phyloP scores from a whole-genome alignment of 2,113 vertebrate species.

The Hemicordylus capensis region DNA sequence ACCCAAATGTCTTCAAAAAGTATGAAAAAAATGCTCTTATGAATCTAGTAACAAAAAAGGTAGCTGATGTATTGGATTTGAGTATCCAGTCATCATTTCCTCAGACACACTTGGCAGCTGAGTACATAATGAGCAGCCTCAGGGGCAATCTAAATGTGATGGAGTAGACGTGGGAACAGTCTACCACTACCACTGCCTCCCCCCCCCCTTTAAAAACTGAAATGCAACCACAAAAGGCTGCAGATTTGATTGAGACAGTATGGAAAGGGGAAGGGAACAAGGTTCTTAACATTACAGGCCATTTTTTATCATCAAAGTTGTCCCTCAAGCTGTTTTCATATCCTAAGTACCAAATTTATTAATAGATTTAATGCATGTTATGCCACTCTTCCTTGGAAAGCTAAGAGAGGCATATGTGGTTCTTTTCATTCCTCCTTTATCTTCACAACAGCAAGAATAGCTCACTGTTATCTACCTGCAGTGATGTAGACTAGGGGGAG shows the following conservation, averaged over 20 bases:
- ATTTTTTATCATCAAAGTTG: neutral
- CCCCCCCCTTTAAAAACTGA: neutral
- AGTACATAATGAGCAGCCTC: neutral
- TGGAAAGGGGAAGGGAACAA: neutral
- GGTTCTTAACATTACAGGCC: neutral
- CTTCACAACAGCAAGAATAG: too few species aligned
- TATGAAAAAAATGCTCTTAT: neutral
- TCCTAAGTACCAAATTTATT: too few species aligned
- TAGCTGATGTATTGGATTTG: neutral
- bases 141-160: neutral
- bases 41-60: neutral
- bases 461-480: too few species aligned
- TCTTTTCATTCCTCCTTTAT: too few species aligned
- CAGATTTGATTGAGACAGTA: neutral
- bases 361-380: too few species aligned
- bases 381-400: too few species aligned
- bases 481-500: too few species aligned
- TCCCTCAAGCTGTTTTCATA: neutral
- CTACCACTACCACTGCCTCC: too few species aligned
- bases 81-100: neutral
- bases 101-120: neutral
- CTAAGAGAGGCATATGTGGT: too few species aligned
- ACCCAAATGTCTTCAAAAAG: neutral
- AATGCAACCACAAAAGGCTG: neutral
- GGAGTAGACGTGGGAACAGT: neutral